These are phyloP conservation scores for Psilopogon haemacephalus DNA, from an alignment of 2,113 vertebrate genomes.

Conservation along the genomic window DNA sequence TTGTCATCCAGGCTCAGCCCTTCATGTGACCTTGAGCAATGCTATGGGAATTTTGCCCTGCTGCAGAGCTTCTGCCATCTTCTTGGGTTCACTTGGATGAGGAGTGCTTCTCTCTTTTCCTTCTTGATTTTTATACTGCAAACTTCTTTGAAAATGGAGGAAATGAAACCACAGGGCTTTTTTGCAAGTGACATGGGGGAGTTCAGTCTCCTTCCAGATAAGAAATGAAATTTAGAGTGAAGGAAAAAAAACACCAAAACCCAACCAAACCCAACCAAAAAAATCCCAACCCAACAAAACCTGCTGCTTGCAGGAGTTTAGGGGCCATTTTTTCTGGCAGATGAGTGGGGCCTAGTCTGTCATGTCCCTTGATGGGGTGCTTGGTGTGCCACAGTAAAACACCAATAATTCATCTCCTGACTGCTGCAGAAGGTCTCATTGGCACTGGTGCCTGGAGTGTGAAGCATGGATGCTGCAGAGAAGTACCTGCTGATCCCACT, in stretches of 20 bases:
- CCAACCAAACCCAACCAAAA: no score
- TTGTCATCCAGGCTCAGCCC: fast-evolving
- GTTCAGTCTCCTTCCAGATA: not conserved
- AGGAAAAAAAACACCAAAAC: constrained; percentile 10
- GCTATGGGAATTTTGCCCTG: not conserved
- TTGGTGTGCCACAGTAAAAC: not conserved
- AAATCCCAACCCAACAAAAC: no score
- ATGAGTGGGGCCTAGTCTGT: not conserved
- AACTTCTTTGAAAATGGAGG: constrained; percentile 71
- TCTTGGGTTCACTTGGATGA: not conserved
- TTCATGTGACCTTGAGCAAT: not conserved
- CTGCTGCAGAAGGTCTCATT: not conserved
- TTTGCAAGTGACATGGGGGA: not conserved
- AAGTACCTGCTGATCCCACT: not conserved
- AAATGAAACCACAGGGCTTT: constrained; percentile 72
- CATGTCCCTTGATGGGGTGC: not conserved
- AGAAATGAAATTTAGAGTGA: constrained; percentile 52
- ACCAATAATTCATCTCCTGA: fast-evolving
- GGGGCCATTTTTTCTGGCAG: not conserved
- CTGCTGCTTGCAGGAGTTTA: not conserved
- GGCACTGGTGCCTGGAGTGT: not conserved
- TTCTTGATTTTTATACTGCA: constrained; percentile 67
- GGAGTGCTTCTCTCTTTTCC: constrained; percentile 49
- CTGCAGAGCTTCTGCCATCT: not conserved
- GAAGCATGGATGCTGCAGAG: not conserved